A percentile compares a stretch with the other conserved stretches of the same genome.
These are phyloP conservation scores for Tragulus kanchil DNA, from an alignment of 2,113 vertebrate species.

Conservation along the genomic window DNA sequence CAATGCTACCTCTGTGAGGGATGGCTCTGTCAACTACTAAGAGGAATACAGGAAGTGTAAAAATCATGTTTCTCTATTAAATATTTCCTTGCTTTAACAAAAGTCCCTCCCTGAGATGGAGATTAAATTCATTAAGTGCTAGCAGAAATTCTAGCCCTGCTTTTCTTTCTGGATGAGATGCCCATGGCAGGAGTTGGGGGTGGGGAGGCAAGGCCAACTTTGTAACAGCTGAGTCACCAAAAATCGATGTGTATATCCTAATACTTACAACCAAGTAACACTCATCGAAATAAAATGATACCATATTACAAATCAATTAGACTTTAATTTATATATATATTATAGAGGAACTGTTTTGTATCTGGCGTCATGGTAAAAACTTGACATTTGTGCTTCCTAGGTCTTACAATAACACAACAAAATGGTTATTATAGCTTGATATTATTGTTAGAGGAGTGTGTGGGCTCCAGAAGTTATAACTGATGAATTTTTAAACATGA, in stretches of 20 bases:
- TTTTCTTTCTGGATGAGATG: neutral
- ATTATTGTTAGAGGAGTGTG: neutral
- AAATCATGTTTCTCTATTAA: conserved; percentile 11
- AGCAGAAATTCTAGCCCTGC: neutral
- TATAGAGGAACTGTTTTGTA: neutral
- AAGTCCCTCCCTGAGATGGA: neutral
- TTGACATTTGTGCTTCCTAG: neutral
- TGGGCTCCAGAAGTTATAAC: neutral
- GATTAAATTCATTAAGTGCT: conserved; percentile 48
- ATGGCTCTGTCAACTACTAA: neutral
- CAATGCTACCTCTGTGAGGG: neutral
- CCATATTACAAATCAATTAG: neutral
- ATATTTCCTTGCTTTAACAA: neutral
- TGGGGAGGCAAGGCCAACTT: neutral
- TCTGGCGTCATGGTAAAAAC: neutral
- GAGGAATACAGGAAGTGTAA: neutral
- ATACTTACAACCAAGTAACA: neutral
- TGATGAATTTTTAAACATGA: neutral
- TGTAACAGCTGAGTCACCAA: neutral
- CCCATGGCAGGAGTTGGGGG: neutral
- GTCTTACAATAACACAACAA: too few relatives aligned
- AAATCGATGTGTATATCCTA: neutral
- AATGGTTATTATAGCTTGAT: neutral
- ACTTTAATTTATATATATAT: neutral
- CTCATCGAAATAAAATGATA: neutral